phyloP scores from a whole-genome alignment of 2,888 invertebrate genomes.

The Scaptomyza flava region DNA sequence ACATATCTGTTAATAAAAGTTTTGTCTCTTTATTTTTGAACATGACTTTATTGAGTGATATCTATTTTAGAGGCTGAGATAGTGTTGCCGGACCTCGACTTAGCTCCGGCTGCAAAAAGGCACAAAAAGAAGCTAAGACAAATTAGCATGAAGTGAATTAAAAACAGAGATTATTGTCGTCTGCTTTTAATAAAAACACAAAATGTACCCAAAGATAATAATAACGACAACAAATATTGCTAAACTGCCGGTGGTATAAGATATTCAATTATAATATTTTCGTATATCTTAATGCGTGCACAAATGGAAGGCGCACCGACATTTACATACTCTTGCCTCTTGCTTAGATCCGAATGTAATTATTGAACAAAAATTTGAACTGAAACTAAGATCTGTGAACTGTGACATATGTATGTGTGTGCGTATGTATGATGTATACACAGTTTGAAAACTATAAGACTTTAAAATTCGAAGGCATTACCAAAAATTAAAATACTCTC shows the following conservation, averaged over 20 bases:
- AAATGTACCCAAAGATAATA: slow-evolving; percentile 36
- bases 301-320: slow-evolving; percentile 9
- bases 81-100: slow-evolving; percentile 37
- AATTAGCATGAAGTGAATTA: slow-evolving; percentile 52
- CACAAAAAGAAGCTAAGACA: slow-evolving; percentile 27
- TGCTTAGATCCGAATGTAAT: too few species aligned
- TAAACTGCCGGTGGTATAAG: slow-evolving; percentile 28
- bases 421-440: too few species aligned
- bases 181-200: slow-evolving; percentile 29
- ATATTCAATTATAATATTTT: slow-evolving; percentile 41
- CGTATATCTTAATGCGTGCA: slow-evolving; percentile 13
- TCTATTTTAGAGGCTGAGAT: slow-evolving; percentile 28
- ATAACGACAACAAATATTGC: slow-evolving; percentile 31
- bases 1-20: slow-evolving; percentile 42
- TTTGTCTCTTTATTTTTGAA: slow-evolving; percentile 47
- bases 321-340: not conserved
- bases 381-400: too few species aligned
- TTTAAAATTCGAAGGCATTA: too few species aligned
- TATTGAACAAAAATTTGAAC: too few species aligned
- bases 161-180: slow-evolving; percentile 31
- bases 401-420: too few species aligned
- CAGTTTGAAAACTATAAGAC: too few species aligned
- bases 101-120: slow-evolving; percentile 61
- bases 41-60: slow-evolving; percentile 55
- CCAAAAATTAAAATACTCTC: not conserved